A percentile compares a stretch with the other conserved stretches of the same genome.
Conservation (phyloP, 2,888 invertebrate species). For the Lacanobia wlatinum region DNA sequence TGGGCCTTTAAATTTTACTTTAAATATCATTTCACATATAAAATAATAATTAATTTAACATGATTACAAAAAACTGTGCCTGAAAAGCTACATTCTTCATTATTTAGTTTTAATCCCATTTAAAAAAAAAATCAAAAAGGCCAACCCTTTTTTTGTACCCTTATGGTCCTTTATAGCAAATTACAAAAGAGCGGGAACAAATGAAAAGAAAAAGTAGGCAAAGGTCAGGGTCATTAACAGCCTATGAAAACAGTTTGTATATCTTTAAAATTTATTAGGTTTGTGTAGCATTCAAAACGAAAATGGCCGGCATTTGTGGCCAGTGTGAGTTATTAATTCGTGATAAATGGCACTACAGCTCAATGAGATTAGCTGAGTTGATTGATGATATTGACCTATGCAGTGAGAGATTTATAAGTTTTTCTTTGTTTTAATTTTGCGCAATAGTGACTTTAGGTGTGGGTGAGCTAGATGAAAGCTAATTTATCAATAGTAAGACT, state of each 20-base stretch:
- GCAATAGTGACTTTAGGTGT: too few species aligned
- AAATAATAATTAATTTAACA: too few species aligned
- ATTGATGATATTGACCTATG: constrained; percentile 28
- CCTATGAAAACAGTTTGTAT: constrained; percentile 3
- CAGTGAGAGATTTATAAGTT: background rate
- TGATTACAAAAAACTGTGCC: too few species aligned
- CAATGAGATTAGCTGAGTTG: constrained; percentile 13
- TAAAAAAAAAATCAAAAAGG: background rate
- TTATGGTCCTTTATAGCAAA: too few species aligned
- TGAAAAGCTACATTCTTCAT: too few species aligned
- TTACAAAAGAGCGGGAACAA: background rate
- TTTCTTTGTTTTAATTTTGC: background rate
- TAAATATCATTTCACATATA: too few species aligned
- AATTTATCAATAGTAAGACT: too few species aligned
- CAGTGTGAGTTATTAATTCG: constrained; percentile 10
- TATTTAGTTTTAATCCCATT: too few species aligned
- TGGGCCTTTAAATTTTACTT: too few species aligned
- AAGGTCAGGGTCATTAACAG: background rate
- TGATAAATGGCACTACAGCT: constrained; percentile 11
- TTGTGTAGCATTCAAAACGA: background rate
- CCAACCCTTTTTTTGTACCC: too few species aligned
- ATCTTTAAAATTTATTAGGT: background rate
- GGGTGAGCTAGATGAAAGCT: background rate
- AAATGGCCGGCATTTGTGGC: background rate
- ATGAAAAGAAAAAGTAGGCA: background rate